These are phyloP conservation scores for Helicoverpa assulta DNA, from an alignment of 2,888 invertebrate species.

Conservation along the genomic window DNA sequence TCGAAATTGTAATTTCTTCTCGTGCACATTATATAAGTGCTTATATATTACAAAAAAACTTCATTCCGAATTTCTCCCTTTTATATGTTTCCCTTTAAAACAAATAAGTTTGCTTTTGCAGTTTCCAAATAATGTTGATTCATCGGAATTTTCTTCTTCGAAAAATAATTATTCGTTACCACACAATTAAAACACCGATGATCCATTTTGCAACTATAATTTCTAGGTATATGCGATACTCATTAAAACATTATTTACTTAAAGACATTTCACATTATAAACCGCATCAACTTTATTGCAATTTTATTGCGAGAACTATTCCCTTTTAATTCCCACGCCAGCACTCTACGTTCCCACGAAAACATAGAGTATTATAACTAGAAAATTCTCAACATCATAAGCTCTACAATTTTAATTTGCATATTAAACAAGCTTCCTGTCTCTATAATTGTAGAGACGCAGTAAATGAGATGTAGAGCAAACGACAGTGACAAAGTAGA, in stretches of 20 bases:
- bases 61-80: too few species aligned
- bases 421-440: slow-evolving; percentile 62
- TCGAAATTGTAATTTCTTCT: too few species aligned
- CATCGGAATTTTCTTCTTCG: too few species aligned
- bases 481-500: slow-evolving; percentile 64
- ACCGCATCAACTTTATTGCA: neutral
- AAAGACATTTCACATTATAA: neutral
- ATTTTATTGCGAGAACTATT: neutral
- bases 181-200: too few species aligned
- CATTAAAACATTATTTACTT: neutral
- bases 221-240: neutral
- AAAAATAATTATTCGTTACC: too few species aligned
- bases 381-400: slow-evolving; percentile 44
- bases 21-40: too few species aligned
- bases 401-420: slow-evolving; percentile 67
- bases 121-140: too few species aligned
- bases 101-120: too few species aligned
- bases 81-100: too few species aligned
- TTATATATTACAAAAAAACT: too few species aligned
- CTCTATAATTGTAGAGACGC: slow-evolving; percentile 65
- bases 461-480: slow-evolving; percentile 61
- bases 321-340: neutral
- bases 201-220: too few species aligned
- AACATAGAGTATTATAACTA: slow-evolving; percentile 19
- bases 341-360: neutral